Conservation (phyloP, 2,113 vertebrate species). For the Dicrurus megarhynchus region DNA sequence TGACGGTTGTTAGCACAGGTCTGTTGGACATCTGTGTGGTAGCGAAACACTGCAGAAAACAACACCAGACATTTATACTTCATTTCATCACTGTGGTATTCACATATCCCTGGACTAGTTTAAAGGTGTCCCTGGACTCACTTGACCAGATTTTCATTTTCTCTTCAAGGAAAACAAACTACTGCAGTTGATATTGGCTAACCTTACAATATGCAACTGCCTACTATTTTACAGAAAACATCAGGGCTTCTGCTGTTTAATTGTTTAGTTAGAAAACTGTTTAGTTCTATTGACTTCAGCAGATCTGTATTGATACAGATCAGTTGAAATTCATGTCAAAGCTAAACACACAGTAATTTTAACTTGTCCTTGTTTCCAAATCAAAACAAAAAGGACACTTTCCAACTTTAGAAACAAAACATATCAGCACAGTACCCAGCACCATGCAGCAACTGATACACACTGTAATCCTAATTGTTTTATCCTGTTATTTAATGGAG, state of each 20-base stretch:
- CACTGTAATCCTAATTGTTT: background rate
- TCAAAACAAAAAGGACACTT: background rate
- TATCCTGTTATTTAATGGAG: background rate
- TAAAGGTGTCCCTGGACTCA: background rate
- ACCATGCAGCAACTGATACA: background rate
- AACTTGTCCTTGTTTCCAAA: background rate
- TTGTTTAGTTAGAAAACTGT: background rate
- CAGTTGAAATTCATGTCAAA: background rate
- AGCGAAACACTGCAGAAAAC: conserved; percentile 83
- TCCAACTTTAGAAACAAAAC: background rate
- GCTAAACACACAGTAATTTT: background rate
- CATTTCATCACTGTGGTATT: background rate
- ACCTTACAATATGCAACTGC: background rate
- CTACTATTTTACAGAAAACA: background rate
- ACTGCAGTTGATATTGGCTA: background rate
- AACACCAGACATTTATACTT: background rate
- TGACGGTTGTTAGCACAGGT: conserved; percentile 84
- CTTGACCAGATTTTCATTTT: background rate
- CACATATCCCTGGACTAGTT: background rate
- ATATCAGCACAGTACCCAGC: background rate
- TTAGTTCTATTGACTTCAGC: background rate
- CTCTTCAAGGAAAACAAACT: background rate
- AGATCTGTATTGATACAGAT: background rate
- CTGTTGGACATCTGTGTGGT: conserved; percentile 79
- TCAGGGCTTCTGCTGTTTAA: background rate